Evolutionary conservation across 2,888 invertebrate genomes (phyloP), one percentile per base, ranked within the genome.

Genomic region (Beris chalybata): DNA sequence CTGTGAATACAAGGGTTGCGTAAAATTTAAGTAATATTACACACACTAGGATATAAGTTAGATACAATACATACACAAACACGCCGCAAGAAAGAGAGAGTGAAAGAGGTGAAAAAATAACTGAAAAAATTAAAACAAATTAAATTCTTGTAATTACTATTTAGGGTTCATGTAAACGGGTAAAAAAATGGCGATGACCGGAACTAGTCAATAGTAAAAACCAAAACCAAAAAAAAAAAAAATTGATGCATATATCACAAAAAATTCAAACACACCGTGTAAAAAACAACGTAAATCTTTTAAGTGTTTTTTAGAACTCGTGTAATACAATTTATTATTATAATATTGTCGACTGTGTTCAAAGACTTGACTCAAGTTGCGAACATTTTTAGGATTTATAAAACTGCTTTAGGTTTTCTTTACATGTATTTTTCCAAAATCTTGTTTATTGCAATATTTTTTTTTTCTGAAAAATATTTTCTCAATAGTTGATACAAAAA

Each of bases 141-240:
- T 50, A 50, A 38, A 61, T 48, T 32, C 13, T 32, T 59, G 59
- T 61, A 61, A 61, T 61, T 50, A 61, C 61, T 13, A 52, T 50
- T 61, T 38, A 50, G 61, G 61, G 52, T 61, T 61, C 61, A 61
- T 32, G 52, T 38, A 61, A 61, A 61, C 61, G 61, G 61, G 61
- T 61, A 61, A 31, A 38, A 32, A 38, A 38, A 7, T 9, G 38
- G 38, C 5, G 38, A 5, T 61, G 32, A 52, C 50, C 61, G 52
- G 44, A 38, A 43, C 61, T 61, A 52, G 52, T 59, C 43, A 15
- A 50, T 31, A 9, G 32, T 59, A n/a, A 50, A 50, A 11, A n/a
- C n/a, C n/a, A n/a, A n/a, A n/a, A n/a, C n/a, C n/a, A n/a, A n/a
- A 3, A 15, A 50, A 4, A 29, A n/a, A 50, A 50, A 50, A 22